These are phyloP conservation scores for Papilio gigon DNA, from an alignment of 2,888 invertebrate genomes.

Conservation along the genomic window DNA sequence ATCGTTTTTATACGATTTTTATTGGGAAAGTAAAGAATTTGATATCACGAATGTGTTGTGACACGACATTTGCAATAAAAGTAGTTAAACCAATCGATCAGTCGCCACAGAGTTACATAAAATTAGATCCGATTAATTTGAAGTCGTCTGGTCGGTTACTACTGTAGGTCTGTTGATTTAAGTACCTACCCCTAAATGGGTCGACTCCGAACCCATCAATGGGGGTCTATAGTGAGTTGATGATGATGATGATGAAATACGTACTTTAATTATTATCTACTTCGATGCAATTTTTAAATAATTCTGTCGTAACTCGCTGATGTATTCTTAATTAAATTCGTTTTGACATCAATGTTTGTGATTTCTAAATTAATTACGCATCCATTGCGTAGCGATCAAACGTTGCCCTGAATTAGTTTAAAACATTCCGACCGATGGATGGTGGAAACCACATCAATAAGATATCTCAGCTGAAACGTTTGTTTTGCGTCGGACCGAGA, in stretches of 20 bases:
- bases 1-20: not conserved
- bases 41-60: no score
- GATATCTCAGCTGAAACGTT: slow-evolving; percentile 5
- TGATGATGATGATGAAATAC: no score
- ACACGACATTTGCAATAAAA: not conserved
- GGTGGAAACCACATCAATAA: slow-evolving; percentile 23
- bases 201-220: no score
- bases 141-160: no score
- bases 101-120: no score
- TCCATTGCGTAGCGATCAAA: slow-evolving; percentile 18
- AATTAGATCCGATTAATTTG: no score
- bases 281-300: not conserved
- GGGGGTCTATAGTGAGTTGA: no score
- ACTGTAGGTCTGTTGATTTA: no score
- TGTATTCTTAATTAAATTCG: not conserved
- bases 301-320: not conserved
- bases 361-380: not conserved
- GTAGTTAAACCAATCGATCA: no score
- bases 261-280: not conserved
- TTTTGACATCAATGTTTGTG: not conserved
- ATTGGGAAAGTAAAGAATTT: not conserved
- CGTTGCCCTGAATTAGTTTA: slow-evolving; percentile 7
- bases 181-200: no score
- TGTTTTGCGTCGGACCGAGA: slow-evolving; percentile 31
- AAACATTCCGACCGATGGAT: slow-evolving; percentile 1